These are phyloP conservation scores for Euura lappo DNA, from an alignment of 1,140 invertebrate genomes.

Conservation along the genomic window DNA sequence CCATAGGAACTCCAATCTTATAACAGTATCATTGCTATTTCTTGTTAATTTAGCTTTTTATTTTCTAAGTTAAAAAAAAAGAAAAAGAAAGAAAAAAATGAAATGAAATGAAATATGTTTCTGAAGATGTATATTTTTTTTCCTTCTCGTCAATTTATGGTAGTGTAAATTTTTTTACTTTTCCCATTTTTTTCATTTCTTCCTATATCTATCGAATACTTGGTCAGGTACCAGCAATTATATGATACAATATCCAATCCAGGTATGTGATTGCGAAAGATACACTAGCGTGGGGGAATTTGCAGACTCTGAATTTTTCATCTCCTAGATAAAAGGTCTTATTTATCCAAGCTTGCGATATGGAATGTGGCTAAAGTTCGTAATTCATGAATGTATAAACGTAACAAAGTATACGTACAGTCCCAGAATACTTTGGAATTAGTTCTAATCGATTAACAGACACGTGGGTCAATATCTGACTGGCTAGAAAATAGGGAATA, in stretches of 20 bases:
- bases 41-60: slow-evolving; percentile 5
- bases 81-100: too few relatives aligned
- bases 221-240: not conserved
- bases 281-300: not conserved
- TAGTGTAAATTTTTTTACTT: slow-evolving; percentile 33
- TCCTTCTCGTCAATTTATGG: slow-evolving; percentile 30
- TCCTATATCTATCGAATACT: slow-evolving; percentile 2
- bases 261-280: not conserved
- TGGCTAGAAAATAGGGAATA: slow-evolving; percentile 5
- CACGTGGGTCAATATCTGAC: not conserved
- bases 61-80: not conserved
- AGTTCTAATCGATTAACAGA: not conserved
- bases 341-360: too few relatives aligned
- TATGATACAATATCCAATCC: not conserved
- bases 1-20: slow-evolving; percentile 21
- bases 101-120: not conserved
- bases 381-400: too few relatives aligned
- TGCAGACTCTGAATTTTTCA: not conserved
- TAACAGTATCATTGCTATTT: not conserved
- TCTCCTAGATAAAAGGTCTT: too few relatives aligned
- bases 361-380: too few relatives aligned
- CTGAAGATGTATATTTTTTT: slow-evolving; percentile 35
- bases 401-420: not conserved
- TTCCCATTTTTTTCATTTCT: slow-evolving; percentile 18
- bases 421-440: not conserved